Evolutionary conservation across 2,888 invertebrate species (phyloP).

Genomic region (Rotaria sp.): DNA sequence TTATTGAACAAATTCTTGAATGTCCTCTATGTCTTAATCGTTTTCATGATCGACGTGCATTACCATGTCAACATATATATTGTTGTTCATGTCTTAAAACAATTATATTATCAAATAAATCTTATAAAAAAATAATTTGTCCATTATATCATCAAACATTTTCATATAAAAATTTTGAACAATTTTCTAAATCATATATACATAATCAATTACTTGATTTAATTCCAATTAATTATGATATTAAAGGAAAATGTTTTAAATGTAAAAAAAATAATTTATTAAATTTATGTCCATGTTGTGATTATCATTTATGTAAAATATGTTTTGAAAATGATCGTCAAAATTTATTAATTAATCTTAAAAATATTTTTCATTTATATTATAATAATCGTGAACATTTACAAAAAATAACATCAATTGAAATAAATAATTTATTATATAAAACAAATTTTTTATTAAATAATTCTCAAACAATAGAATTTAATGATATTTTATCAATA

Average conservation of each 20-base stretch:
- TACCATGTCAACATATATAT: not conserved
- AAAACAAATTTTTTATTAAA: too few relatives aligned
- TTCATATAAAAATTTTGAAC: not conserved
- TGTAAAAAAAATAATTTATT: not conserved
- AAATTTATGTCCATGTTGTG: not conserved
- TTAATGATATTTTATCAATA: too few relatives aligned
- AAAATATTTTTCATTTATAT: not conserved
- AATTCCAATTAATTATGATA: not conserved
- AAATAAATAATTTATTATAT: too few relatives aligned
- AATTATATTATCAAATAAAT: not conserved
- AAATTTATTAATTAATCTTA: not conserved
- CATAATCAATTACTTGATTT: not conserved
- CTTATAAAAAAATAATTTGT: not conserved
- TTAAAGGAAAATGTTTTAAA: not conserved
- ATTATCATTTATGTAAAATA: not conserved
- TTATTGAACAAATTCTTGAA: not conserved
- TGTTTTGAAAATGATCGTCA: not conserved
- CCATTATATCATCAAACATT: not conserved
- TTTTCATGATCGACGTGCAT: not conserved
- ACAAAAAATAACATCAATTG: too few relatives aligned
- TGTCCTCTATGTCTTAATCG: not conserved
- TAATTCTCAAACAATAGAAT: too few relatives aligned
- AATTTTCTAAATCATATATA: not conserved
- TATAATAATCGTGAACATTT: not conserved
- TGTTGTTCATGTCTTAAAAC: not conserved